A percentile compares a stretch with the other conserved stretches of the same genome.
These are phyloP conservation scores for Enteromius trimaculatus DNA, from an alignment of 2,797 vertebrate species.

Conservation along the genomic window DNA sequence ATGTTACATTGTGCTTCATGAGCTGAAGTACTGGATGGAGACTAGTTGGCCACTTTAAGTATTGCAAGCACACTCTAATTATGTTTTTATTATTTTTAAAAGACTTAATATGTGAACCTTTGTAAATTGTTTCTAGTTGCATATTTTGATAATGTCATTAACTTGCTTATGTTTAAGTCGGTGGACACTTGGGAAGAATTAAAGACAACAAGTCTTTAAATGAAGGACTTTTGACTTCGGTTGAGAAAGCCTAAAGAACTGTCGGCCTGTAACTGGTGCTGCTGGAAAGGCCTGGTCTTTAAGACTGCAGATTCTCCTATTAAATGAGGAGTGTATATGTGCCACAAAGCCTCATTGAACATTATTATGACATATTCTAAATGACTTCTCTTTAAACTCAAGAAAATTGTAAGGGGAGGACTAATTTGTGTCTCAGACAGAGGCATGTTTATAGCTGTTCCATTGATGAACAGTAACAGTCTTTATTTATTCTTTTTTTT, in stretches of 20 bases:
- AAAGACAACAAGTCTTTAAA: constrained; percentile 11
- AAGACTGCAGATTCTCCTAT: not conserved
- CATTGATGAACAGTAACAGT: constrained; percentile 51
- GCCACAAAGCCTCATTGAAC: constrained; percentile 20
- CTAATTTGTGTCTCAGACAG: constrained; percentile 55
- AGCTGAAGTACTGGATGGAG: constrained; percentile 8
- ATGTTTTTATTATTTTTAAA: not conserved
- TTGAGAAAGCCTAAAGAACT: not conserved
- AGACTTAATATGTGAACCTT: constrained; percentile 7
- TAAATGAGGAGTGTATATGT: constrained; percentile 14
- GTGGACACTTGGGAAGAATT: not conserved
- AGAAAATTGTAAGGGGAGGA: constrained; percentile 22
- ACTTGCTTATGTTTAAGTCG: not conserved
- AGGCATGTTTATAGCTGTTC: constrained; percentile 58
- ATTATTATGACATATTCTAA: constrained; percentile 39
- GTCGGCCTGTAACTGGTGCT: not conserved
- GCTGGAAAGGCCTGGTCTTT: not conserved
- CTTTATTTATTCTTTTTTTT: constrained; percentile 64
- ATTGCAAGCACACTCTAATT: constrained; percentile 7
- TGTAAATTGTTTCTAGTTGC: constrained; percentile 33
- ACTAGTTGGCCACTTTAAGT: not conserved
- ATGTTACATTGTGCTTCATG: constrained; percentile 9
- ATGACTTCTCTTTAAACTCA: constrained; percentile 41
- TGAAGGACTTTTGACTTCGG: not conserved
- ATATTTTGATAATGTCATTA: constrained; percentile 17